Base-by-base conservation (phyloP, 2,888 invertebrate genomes). In the Barypeithes pellucidus region DNA sequence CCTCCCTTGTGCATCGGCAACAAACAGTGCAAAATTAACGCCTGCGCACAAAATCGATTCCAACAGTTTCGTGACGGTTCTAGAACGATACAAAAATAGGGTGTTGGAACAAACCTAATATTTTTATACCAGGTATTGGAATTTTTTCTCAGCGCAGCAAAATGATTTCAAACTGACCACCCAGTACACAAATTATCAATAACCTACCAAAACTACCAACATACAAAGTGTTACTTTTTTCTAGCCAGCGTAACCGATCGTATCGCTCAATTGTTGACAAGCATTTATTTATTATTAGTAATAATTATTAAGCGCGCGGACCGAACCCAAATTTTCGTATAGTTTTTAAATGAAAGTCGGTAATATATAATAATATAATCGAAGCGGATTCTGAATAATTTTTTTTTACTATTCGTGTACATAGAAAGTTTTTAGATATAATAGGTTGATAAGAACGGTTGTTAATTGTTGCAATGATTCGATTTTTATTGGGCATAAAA, bases 291-390 rank as follows among this genome's bases (percentile, higher is more conserved):
- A 72, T 67, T 61, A 61, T 67, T 67, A 72, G 61, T 61, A 61
- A 41, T 59, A 72, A 67, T 57, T 67, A n/a, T 62, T 62, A 72
- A 67, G 60, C 62, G 67, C 72, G 67, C 57, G 62, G 43, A 62
- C 72, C 72, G 67, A 72, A 72, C 72, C 72, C 67, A 72, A 72
- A 72, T 66, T 72, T 72, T 67, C 18, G 52, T 59, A 50, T 29
- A 71, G 29, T 47, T 72, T 72, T 67, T 62, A 72, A 72, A 72
- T 61, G 72, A 72, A 72, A 72, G 72, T 65, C 36, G 67, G 47
- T 60, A 29, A 5, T 29, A 29, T 29, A 29, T 29, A 22, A 29
- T 12, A 22, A 50, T 29, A 29, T 12, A 22, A 50, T 29, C 59
- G 14, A 54, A 54, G 33, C 63, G 68, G 68, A 69, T 62, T 69